A percentile compares a stretch with the other conserved stretches of the same genome.
Evolutionary conservation across 2,113 vertebrate species (phyloP).

Genomic region (Alligator mississippiensis): DNA sequence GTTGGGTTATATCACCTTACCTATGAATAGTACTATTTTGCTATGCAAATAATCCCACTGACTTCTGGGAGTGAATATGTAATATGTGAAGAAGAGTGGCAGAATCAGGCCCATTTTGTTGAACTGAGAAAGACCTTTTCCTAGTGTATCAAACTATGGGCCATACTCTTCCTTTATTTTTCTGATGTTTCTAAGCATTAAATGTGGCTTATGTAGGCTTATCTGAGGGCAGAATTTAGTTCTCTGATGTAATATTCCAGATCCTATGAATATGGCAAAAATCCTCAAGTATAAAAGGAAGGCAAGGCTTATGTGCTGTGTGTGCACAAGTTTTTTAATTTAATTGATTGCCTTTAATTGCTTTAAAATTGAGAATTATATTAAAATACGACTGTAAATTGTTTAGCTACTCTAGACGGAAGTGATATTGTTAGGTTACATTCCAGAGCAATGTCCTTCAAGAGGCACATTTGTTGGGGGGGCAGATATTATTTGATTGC

Average conservation of each 20-base stretch:
- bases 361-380: neutral
- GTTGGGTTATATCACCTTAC: neutral
- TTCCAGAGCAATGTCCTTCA: neutral
- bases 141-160: neutral
- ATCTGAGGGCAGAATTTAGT: neutral
- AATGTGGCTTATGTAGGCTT: neutral
- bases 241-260: neutral
- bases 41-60: neutral
- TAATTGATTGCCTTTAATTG: neutral
- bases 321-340: neutral
- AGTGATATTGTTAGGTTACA: neutral
- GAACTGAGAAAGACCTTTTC: neutral
- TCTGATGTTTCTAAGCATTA: neutral
- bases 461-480: neutral
- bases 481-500: neutral
- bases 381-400: neutral
- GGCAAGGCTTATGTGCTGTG: neutral
- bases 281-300: neutral
- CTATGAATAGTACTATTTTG: neutral
- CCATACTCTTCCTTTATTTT: fast-evolving
- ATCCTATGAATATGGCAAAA: neutral
- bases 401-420: neutral
- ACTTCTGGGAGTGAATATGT: neutral
- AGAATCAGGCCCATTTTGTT: neutral
- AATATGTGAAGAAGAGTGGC: neutral